phyloP scores from a whole-genome alignment of 2,797 vertebrate species.

The Alca torda region DNA sequence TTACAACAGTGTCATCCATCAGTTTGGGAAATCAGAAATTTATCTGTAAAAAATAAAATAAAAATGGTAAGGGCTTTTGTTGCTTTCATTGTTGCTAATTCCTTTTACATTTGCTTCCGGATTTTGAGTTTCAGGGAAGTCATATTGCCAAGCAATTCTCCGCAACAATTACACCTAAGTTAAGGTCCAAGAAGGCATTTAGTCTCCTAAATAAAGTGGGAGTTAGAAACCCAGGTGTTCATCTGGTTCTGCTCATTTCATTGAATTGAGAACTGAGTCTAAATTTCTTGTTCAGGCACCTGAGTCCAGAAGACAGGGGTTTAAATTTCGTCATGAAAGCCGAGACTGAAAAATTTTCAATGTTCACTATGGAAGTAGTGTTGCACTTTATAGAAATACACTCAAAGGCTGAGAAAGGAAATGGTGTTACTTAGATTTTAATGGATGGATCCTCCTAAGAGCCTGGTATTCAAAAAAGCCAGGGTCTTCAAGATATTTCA shows the following conservation, averaged over 20 bases:
- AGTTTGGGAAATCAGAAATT: neutral
- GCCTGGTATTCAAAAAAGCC: neutral
- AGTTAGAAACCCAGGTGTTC: neutral
- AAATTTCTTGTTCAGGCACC: neutral
- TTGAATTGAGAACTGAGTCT: neutral
- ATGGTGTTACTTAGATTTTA: neutral
- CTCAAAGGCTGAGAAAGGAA: neutral
- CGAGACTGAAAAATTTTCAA: neutral
- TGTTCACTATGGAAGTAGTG: neutral
- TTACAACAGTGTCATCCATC: neutral
- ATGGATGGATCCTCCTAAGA: neutral
- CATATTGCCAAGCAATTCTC: neutral
- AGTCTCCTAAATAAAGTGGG: neutral
- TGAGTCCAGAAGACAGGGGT: neutral
- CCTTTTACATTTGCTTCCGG: neutral
- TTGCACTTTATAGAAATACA: neutral
- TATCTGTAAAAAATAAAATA: neutral
- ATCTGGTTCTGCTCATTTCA: neutral
- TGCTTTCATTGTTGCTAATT: neutral
- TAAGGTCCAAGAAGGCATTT: neutral
- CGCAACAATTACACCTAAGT: neutral
- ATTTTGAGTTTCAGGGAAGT: neutral
- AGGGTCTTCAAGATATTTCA: neutral
- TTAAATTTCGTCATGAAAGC: neutral
- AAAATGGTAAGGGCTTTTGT: neutral